These are phyloP conservation scores for Isurus oxyrinchus DNA, from an alignment of 2,113 vertebrate genomes.

Conservation along the genomic window DNA sequence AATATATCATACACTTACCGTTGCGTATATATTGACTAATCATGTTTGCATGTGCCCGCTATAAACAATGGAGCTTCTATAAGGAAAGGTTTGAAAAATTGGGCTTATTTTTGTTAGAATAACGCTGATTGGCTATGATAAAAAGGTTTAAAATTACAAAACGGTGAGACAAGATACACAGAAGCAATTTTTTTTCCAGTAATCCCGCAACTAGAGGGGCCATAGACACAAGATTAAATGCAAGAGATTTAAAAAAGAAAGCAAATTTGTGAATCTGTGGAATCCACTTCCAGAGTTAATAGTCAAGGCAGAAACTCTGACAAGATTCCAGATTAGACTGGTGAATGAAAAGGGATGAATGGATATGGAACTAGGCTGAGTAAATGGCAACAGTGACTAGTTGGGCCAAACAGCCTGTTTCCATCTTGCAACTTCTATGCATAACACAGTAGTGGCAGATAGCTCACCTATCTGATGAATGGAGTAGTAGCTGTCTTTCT, in stretches of 20 bases:
- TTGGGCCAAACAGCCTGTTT: not conserved
- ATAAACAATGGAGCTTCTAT: not conserved
- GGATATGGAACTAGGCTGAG: not conserved
- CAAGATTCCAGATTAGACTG: not conserved
- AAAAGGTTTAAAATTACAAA: not conserved
- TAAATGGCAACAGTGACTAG: not conserved
- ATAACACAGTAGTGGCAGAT: too few relatives aligned
- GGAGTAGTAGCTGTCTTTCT: constrained; percentile 96
- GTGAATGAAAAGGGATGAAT: not conserved
- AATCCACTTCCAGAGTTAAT: not conserved
- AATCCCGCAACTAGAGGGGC: not conserved
- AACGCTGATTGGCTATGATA: not conserved
- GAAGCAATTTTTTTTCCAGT: not conserved
- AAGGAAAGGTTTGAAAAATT: not conserved
- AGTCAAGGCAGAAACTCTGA: not conserved
- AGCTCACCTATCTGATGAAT: constrained; percentile 94
- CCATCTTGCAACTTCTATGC: not conserved
- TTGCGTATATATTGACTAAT: not conserved
- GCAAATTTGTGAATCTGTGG: not conserved
- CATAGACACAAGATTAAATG: not conserved
- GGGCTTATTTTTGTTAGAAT: not conserved
- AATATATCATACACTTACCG: not conserved
- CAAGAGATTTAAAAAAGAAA: not conserved
- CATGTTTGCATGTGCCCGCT: not conserved
- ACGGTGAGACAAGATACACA: not conserved